phyloP scores from a whole-genome alignment of 1,140 invertebrate species.

The Eciton burchellii region DNA sequence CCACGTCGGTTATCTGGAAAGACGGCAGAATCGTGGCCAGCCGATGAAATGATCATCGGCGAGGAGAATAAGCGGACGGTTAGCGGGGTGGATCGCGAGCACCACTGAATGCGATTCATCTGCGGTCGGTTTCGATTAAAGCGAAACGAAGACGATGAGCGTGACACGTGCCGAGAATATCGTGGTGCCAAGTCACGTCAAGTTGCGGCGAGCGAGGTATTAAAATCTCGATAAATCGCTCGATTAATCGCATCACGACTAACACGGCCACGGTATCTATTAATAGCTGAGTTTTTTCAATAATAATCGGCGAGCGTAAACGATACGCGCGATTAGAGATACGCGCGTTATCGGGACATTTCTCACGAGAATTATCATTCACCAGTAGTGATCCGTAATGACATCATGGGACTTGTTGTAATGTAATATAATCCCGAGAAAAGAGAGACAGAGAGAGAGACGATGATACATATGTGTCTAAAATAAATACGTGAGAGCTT shows the following conservation, averaged over 20 bases:
- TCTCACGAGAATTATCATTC: not conserved
- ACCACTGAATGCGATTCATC: slow-evolving; percentile 19
- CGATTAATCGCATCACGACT: not conserved
- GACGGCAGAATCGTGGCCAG: not conserved
- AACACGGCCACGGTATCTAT: not conserved
- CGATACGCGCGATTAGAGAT: slow-evolving; percentile 1
- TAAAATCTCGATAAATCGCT: not conserved
- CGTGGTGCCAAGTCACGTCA: too few relatives aligned
- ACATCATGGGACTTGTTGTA: not conserved
- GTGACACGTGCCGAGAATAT: not conserved
- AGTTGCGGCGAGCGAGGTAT: too few relatives aligned
- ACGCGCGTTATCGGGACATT: not conserved
- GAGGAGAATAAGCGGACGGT: not conserved
- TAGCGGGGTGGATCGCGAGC: not conserved
- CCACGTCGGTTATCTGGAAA: not conserved
- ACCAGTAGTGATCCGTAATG: not conserved
- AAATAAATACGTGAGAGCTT: too few relatives aligned
- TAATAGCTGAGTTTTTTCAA: not conserved
- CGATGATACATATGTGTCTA: too few relatives aligned
- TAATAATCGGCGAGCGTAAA: slow-evolving; percentile 1
- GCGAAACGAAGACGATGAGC: not conserved
- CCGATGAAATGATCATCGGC: slow-evolving; percentile 16
- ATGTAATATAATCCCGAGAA: not conserved
- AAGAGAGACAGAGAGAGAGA: too few relatives aligned
- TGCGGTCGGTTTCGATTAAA: slow-evolving; percentile 45